Conservation (phyloP, 2,113 vertebrate species). For the Anarrhichthys ocellatus region DNA sequence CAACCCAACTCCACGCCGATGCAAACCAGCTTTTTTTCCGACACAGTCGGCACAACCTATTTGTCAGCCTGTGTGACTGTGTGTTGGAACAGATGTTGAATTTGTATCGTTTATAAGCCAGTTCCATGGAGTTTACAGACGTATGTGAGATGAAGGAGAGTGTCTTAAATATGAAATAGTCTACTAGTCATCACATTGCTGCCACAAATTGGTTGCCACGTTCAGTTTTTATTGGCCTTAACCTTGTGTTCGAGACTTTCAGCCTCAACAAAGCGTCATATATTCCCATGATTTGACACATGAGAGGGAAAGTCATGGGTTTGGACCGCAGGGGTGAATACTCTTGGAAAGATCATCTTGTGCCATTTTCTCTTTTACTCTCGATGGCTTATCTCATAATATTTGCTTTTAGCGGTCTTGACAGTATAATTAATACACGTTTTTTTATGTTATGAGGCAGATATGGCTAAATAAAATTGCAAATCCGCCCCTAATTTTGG, state of each 20-base stretch:
- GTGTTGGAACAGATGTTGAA: not conserved
- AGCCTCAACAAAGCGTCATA: not conserved
- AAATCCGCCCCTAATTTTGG: not conserved
- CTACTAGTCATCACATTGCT: not conserved
- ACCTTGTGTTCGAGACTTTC: not conserved
- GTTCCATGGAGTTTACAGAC: not conserved
- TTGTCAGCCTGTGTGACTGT: not conserved
- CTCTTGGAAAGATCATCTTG: not conserved
- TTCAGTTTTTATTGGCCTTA: not conserved
- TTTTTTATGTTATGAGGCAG: not conserved
- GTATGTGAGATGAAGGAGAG: not conserved
- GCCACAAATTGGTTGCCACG: not conserved
- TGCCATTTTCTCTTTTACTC: slow-evolving; percentile 4
- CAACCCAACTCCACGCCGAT: slow-evolving; percentile 53
- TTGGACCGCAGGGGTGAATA: slow-evolving; percentile 37
- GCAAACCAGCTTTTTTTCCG: slow-evolving; percentile 67
- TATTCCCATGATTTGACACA: slow-evolving; percentile 44
- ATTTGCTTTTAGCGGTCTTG: not conserved
- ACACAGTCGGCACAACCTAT: slow-evolving; percentile 29
- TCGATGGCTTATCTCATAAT: not conserved
- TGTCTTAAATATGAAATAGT: not conserved
- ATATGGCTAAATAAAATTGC: not conserved
- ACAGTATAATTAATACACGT: not conserved
- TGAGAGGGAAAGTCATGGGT: slow-evolving; percentile 56
- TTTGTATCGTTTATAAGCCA: not conserved